Evolutionary conservation across 92 coral and sea anemone genomes (phyloP), one percentile per base, ranked within the genome.

Genomic region (Parazoanthus atlanticus): DNA sequence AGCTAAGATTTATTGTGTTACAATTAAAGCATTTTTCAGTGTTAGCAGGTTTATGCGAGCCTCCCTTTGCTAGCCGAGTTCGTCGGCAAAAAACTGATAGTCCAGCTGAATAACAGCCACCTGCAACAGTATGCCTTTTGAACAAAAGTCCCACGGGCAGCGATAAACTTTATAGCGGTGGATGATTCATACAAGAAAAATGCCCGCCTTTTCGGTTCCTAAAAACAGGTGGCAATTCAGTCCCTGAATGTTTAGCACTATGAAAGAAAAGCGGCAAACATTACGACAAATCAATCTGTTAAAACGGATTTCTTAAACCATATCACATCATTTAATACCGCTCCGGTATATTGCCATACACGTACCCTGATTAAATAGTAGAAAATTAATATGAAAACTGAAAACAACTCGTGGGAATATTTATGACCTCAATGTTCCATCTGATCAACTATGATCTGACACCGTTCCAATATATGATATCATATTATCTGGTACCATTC

Each of bases 141-240:
- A 36, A 75, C 79, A 75, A 75, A 36, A 41, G 43, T 32, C 79
- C 52, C 79, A 75, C 5, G 26, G 52, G 47, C 79, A 75, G 79
- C 26, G 15, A 75, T 75, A 75, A 36, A 75, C 79, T 26, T 75
- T 16, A 8, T 32, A 17, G 9, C 29, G 26, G 36, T 34, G 25
- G 47, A 75, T 36, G 79, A 75, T 75, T 33, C 46, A 75, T 19
- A 40, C 43, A 21, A 75, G 79, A 75, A 75, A 75, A 34, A 75
- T 75, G 41, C 26, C 40, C 26, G 29, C 16, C 49, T 11, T 75
- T 75, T 36, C 49, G 43, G 25, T 41, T 75, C 49, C 26, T 75
- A 28, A 61, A 61, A 75, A 75, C 79, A 33, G 79, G 79, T 75
- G 79, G 79, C 79, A 75, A 23, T 6, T 40, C 46, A 17, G 30